Base-by-base conservation (phyloP, 2,888 invertebrate genomes). In the Hypolimnas misippus region DNA sequence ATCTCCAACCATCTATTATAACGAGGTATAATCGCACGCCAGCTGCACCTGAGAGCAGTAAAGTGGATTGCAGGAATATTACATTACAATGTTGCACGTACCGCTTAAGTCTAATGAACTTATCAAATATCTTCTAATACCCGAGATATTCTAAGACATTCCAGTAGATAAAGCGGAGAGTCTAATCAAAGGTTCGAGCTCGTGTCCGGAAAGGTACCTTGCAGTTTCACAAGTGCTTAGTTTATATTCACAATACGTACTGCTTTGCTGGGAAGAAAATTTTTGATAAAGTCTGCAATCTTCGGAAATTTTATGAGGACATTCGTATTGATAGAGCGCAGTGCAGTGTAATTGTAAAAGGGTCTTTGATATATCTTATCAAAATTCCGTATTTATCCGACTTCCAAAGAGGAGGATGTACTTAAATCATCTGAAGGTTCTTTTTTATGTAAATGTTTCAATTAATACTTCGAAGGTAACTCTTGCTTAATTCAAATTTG, bases 21-120 rank as follows among this genome's bases (percentile, higher is more conserved):
- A 46, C 46, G 31, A 49, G 14, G 29, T 49, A 25, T 49, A 53
- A 60, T 60, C 59, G 46, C 10, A 35, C 35, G 46, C 46, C 59
- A 54, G 54, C n/a, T 54, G 59, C 59, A 60, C 53, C 59, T 60
- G 59, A 35, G 35, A 35, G 46, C 53, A 25, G 46, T 29, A 33
- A 49, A 49, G 44, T 44, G 35, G 46, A 46, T 38, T 49, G n/a
- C 59, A 29, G 51, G 40, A n/a, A 57, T 40, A 29, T 25, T 50
- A 42, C 8, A 19, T 44, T 54, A 16, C 50, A 56, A 14, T 44
- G 58, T 62, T 35, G 46, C 51, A 29, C 46, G 17, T 54, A 38
- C 38, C 25, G 38, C 10, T 63, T 38, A 44, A 52, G 7, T 6
- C 25, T 25, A 49, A 49, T 49, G 12, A 49, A 49, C n/a, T 29